phyloP scores from a whole-genome alignment of 1,140 invertebrate species.

The Heliconius hermathena region DNA sequence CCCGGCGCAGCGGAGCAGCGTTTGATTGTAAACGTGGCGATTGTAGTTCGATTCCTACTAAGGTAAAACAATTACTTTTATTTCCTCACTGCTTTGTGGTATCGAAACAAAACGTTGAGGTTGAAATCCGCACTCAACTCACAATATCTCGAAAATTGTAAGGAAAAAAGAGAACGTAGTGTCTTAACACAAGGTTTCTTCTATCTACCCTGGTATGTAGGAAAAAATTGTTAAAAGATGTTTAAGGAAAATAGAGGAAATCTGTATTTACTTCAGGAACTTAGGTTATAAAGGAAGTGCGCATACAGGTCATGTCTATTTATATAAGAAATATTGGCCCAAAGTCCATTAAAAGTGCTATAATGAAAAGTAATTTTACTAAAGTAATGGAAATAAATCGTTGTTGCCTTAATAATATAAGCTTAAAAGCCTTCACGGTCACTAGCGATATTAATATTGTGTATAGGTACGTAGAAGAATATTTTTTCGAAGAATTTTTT shows the following conservation, averaged over 20 bases:
- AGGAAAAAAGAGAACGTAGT: too few species aligned
- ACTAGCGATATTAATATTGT: neutral
- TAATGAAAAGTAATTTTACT: slow-evolving; percentile 11
- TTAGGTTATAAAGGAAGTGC: neutral
- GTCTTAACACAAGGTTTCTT: too few species aligned
- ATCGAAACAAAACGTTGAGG: too few species aligned
- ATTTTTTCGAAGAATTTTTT: neutral
- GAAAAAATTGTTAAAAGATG: too few species aligned
- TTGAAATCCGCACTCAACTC: too few species aligned
- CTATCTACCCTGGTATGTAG: too few species aligned
- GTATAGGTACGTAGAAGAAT: neutral
- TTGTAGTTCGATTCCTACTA: too few species aligned
- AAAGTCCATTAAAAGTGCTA: slow-evolving; percentile 5
- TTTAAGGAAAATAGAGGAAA: neutral
- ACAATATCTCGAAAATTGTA: too few species aligned
- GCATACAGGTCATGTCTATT: neutral
- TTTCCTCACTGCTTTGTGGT: too few species aligned
- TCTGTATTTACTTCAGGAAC: neutral
- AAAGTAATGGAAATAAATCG: slow-evolving; percentile 11
- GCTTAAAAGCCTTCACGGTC: slow-evolving; percentile 10
- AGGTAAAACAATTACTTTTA: too few species aligned
- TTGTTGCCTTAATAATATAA: neutral
- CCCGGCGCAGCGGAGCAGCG: too few species aligned
- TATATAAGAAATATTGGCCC: slow-evolving; percentile 1
- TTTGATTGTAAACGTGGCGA: too few species aligned